phyloP scores from a whole-genome alignment of 2,888 invertebrate species.

The Laspeyria flexula region DNA sequence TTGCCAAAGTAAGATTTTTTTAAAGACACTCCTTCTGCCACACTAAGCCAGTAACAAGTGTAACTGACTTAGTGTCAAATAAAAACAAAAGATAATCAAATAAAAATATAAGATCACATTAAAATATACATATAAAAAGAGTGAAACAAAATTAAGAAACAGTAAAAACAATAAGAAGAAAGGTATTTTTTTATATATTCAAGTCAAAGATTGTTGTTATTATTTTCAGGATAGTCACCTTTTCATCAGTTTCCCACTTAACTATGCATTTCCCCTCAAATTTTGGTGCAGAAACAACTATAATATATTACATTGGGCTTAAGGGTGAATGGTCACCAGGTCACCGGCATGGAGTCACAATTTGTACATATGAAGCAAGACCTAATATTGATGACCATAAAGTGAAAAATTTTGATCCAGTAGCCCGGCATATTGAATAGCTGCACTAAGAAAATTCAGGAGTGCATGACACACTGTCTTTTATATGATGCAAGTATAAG shows the following conservation, averaged over 20 bases:
- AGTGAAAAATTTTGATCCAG: conserved; percentile 87
- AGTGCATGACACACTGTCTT: too few species aligned
- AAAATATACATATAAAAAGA: too few species aligned
- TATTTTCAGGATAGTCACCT: conserved; percentile 93
- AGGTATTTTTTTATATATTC: too few species aligned
- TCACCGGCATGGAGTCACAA: conserved; percentile 95
- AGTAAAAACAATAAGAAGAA: too few species aligned
- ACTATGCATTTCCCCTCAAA: conserved; percentile 96
- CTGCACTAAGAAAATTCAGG: conserved; percentile 2
- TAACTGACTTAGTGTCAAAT: too few species aligned
- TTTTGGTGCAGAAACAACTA: conserved; percentile 94
- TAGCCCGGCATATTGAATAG: conserved; percentile 85
- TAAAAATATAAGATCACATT: too few species aligned
- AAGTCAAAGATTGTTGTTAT: neutral
- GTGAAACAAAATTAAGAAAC: too few species aligned
- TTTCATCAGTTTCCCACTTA: conserved; percentile 95
- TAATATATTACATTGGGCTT: conserved; percentile 97
- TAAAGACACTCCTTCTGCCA: too few species aligned
- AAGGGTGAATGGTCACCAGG: conserved; percentile 96
- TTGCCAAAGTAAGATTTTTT: conserved; percentile 91
- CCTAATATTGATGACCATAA: conserved; percentile 96
- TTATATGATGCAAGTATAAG: too few species aligned
- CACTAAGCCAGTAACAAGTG: too few species aligned
- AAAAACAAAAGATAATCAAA: too few species aligned
- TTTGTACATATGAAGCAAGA: conserved; percentile 95